phyloP scores from a whole-genome alignment of 2,888 invertebrate species.

The Dolichomitus sp. region DNA sequence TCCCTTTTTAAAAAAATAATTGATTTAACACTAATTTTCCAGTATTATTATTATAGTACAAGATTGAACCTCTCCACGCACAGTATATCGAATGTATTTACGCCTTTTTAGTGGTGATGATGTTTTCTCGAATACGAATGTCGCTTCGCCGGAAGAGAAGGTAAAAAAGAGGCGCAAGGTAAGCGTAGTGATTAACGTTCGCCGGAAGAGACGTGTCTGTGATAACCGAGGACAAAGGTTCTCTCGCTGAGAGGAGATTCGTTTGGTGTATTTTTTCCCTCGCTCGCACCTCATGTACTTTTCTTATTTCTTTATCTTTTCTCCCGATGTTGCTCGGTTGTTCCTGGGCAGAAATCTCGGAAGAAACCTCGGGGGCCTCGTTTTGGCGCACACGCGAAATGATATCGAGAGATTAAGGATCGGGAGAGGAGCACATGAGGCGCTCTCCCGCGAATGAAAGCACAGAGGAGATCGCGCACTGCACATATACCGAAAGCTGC shows the following conservation, averaged over 20 bases:
- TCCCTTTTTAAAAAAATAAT: no score
- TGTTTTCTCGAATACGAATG: constrained; percentile 41
- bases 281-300: not conserved
- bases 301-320: constrained; percentile 6
- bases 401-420: constrained; percentile 63
- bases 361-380: constrained; percentile 47
- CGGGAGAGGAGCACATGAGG: constrained; percentile 43
- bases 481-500: constrained; percentile 1
- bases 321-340: constrained; percentile 30
- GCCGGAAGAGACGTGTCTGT: constrained; percentile 55
- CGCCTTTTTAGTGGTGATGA: constrained; percentile 4
- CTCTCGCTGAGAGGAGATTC: constrained; percentile 33
- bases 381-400: constrained; percentile 63
- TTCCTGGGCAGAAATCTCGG: constrained; percentile 43
- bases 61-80: not conserved
- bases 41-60: no score
- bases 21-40: no score
- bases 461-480: constrained; percentile 6
- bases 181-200: constrained; percentile 50
- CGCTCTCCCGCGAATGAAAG: constrained; percentile 32
- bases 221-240: constrained; percentile 63
- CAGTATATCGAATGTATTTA: not conserved
- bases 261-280: constrained; percentile 23
- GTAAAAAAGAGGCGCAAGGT: constrained; percentile 12
- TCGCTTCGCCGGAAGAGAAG: constrained; percentile 28